Percentiles rank a stretch among this genome's conserved stretches.
phyloP scores from a whole-genome alignment of 2,888 invertebrate genomes.

The Leucophora obtusa region DNA sequence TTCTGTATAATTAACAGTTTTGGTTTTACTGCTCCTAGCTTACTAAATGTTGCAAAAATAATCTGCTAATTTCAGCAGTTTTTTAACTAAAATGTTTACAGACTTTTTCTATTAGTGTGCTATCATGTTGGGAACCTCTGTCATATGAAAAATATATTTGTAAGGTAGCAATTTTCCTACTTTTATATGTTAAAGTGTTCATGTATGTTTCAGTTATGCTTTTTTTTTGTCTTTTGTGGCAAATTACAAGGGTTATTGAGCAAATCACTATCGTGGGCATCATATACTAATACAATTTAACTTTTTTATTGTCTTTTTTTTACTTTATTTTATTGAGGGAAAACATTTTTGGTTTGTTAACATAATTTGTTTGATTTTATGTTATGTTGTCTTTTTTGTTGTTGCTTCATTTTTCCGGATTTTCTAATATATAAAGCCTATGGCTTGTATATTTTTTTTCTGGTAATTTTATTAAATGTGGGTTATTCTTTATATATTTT shows the following conservation, averaged over 20 bases:
- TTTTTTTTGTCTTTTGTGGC: slow-evolving; percentile 66
- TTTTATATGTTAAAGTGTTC: no score
- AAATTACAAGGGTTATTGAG: slow-evolving; percentile 78
- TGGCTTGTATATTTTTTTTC: not conserved
- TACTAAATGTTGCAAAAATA: no score
- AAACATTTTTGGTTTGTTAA: slow-evolving; percentile 72
- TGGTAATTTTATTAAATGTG: slow-evolving; percentile 4
- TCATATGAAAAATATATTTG: slow-evolving; percentile 14
- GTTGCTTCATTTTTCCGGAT: slow-evolving; percentile 16
- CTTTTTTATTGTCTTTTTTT: slow-evolving; percentile 23
- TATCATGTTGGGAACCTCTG: no score
- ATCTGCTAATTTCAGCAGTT: no score
- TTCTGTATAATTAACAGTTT: no score
- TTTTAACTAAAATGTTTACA: no score
- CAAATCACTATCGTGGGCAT: slow-evolving; percentile 71
- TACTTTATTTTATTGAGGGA: slow-evolving; percentile 44
- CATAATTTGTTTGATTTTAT: slow-evolving; percentile 76
- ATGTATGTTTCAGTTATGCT: slow-evolving; percentile 46
- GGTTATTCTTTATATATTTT: not conserved
- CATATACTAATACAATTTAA: slow-evolving; percentile 36
- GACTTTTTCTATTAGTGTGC: no score
- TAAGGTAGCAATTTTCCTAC: no score
- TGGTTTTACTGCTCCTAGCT: no score
- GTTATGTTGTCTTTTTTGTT: slow-evolving; percentile 57
- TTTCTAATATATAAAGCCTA: slow-evolving; percentile 13